These are phyloP conservation scores for Porites rus DNA, from an alignment of 92 coral and sea anemone genomes.

Conservation along the genomic window DNA sequence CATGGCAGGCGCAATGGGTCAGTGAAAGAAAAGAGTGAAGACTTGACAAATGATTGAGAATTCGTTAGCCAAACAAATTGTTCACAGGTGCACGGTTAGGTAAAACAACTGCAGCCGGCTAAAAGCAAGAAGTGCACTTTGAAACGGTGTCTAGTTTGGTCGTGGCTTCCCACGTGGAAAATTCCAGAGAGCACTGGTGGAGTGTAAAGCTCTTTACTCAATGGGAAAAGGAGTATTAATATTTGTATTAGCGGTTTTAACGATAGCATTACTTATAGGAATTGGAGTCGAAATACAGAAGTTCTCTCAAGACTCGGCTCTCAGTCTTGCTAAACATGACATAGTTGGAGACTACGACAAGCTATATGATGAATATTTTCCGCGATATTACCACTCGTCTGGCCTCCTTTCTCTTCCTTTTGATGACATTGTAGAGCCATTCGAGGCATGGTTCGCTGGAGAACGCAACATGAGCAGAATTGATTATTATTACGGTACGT, in stretches of 20 bases:
- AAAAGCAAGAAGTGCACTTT: neutral
- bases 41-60: neutral
- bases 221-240: conserved; percentile 7
- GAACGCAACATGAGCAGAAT: conserved; percentile 92
- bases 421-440: conserved; percentile 94
- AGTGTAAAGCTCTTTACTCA: neutral
- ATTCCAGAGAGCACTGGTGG: neutral
- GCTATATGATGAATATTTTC: conserved; percentile 71
- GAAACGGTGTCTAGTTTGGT: neutral
- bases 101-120: neutral
- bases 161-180: neutral
- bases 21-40: neutral
- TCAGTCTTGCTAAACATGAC: conserved; percentile 43
- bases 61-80: neutral
- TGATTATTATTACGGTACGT: conserved; percentile 95
- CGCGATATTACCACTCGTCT: conserved; percentile 88
- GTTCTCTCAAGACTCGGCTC: conserved; percentile 15
- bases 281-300: conserved; percentile 16
- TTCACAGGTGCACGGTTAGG: neutral
- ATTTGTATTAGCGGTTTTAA: neutral
- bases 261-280: conserved; percentile 2
- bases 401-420: conserved; percentile 90
- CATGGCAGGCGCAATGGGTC: neutral
- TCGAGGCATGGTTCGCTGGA: conserved; percentile 99
- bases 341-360: conserved; percentile 76